Evolutionary conservation across 2,113 vertebrate species (phyloP), one percentile per base, ranked within the genome.

Genomic region (Pithys albifrons): DNA sequence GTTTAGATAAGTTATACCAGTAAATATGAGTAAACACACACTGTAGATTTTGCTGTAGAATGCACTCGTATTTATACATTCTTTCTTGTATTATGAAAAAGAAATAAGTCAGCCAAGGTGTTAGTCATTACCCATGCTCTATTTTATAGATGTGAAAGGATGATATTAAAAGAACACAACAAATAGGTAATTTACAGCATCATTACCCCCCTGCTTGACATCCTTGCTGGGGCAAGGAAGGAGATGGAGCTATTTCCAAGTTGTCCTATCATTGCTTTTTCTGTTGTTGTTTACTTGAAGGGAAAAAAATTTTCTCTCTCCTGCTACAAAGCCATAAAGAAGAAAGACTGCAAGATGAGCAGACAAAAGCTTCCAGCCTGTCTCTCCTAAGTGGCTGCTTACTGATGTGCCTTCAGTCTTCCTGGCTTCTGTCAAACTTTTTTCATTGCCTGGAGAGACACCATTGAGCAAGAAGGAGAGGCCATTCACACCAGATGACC

Each of bases 121-220:
- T 75, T 46, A 91, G 43, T 48, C 51, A 61, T 70, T 80, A 55
- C 12, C 51, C 10, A 24, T 16, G 20, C 8, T 80, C 70, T 73
- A 39, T 73, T 80, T 54, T 52, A 18, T 12, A 54, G 73, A 91
- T 45, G 24, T 33, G 51, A 88, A 79, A 79, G 45, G 33, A 49
- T 73, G 31, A 16, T 35, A 61, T n/a, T 65, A 55, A 76, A 75
- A 81, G 46, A 70, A 66, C 0, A 18, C 20, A 77, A 48, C 8
- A 65, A 80, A 80, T 6, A 29, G 31, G 25, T 28, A 1, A 54
- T 49, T 75, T 88, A 66, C 61, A 81, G 46, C 49, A 91, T 45
- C 31, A 15, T 66, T 81, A 29, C 31, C 31, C 74, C 37, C 23
- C 22, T 0, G 0, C 23, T 61, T 54, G 52, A 67, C 25, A n/a